These are phyloP conservation scores for Mycetomoellerius zeteki DNA, from an alignment of 1,140 invertebrate species.

Conservation along the genomic window DNA sequence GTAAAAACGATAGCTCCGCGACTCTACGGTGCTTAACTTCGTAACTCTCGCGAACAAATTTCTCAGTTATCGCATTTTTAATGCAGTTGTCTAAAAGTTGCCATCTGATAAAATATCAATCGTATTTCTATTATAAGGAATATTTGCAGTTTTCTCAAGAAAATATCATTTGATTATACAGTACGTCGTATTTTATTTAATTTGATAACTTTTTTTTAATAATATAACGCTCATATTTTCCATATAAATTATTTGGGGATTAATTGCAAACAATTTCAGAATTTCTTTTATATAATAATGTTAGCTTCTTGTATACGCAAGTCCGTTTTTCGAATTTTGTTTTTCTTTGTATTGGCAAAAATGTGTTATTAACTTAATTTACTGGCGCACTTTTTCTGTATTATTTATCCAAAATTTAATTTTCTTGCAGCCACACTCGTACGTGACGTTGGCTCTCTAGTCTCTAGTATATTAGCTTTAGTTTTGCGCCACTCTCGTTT, in stretches of 20 bases:
- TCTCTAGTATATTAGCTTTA: slow-evolving; percentile 7
- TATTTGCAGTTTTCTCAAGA: neutral
- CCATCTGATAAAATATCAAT: slow-evolving; percentile 41
- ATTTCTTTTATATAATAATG: neutral
- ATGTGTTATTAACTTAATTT: slow-evolving; percentile 21
- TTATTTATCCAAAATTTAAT: slow-evolving; percentile 43
- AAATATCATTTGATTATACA: neutral
- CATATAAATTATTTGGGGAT: neutral
- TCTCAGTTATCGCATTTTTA: slow-evolving; percentile 34
- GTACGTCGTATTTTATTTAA: neutral
- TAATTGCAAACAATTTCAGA: neutral
- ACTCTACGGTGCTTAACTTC: neutral
- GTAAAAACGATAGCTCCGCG: slow-evolving; percentile 19
- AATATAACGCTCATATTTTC: neutral
- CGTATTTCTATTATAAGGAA: slow-evolving; percentile 15
- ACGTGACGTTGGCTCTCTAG: slow-evolving; percentile 9
- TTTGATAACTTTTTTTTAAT: neutral
- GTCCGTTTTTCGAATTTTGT: neutral
- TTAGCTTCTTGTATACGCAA: neutral
- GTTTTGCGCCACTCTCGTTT: slow-evolving; percentile 17
- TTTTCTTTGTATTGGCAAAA: neutral
- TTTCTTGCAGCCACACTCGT: slow-evolving; percentile 10
- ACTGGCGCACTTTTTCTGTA: neutral
- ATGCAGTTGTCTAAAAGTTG: slow-evolving; percentile 47
- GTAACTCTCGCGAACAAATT: slow-evolving; percentile 13